Conservation (phyloP, 2,888 invertebrate genomes). For the Tetragnatha montana region DNA sequence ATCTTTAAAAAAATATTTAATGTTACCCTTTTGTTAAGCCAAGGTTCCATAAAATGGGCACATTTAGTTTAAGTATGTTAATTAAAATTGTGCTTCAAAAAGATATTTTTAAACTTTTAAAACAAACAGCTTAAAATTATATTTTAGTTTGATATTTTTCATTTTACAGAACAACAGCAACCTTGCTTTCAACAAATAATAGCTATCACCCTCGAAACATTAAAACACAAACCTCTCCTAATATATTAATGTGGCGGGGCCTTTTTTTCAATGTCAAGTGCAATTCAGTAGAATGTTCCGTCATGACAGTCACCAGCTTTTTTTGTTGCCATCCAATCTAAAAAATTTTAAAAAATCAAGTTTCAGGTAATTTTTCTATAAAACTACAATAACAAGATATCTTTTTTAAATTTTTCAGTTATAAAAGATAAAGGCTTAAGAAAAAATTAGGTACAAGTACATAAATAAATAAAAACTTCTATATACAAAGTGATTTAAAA, state of each 20-base stretch:
- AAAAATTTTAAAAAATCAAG: slow-evolving; percentile 55
- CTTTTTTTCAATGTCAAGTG: slow-evolving; percentile 88
- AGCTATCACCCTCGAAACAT: not conserved
- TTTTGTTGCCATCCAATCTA: slow-evolving; percentile 89
- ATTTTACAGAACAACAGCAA: not conserved
- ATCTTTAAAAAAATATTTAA: too few species aligned
- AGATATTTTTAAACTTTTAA: not conserved
- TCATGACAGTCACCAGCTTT: slow-evolving; percentile 83
- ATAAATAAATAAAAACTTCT: too few species aligned
- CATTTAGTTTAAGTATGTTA: not conserved
- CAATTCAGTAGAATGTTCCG: slow-evolving; percentile 88
- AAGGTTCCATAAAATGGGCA: too few species aligned
- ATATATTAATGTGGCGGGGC: slow-evolving; percentile 85
- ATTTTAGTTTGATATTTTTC: not conserved
- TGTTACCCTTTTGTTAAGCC: too few species aligned
- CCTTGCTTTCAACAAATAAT: too few species aligned
- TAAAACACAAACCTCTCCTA: slow-evolving; percentile 80
- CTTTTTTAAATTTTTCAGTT: too few species aligned
- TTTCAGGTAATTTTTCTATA: too few species aligned
- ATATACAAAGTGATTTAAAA: too few species aligned
- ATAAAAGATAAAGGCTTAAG: too few species aligned
- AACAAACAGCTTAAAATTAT: not conserved
- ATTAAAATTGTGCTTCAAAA: not conserved
- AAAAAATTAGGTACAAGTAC: too few species aligned
- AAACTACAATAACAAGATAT: too few species aligned